phyloP scores from a whole-genome alignment of 2,113 vertebrate genomes.

The Perca schrenkii region DNA sequence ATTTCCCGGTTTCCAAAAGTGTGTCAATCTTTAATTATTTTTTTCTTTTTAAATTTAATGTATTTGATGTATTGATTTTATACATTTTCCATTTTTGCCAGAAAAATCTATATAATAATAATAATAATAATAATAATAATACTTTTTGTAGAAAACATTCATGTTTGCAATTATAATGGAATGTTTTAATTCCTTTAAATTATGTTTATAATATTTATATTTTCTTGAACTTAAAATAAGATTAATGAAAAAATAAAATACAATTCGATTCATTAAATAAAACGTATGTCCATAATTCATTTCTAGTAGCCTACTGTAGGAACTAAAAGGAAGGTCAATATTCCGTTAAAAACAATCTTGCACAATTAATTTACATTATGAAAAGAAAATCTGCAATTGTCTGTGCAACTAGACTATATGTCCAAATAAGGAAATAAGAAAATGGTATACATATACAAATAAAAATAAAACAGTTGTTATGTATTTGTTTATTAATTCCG shows the following conservation, averaged over 20 bases:
- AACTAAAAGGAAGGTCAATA: neutral
- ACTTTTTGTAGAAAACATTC: neutral
- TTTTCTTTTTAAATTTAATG: neutral
- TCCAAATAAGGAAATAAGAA: neutral
- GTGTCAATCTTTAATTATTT: neutral
- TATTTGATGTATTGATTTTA: neutral
- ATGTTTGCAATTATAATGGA: neutral
- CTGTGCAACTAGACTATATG: neutral
- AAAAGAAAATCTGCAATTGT: neutral
- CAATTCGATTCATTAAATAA: neutral
- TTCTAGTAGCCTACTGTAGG: neutral
- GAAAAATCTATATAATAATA: neutral
- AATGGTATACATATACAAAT: neutral
- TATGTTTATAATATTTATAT: neutral
- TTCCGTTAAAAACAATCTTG: neutral
- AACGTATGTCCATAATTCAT: neutral
- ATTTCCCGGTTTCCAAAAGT: neutral
- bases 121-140: too few relatives aligned
- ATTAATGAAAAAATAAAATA: neutral
- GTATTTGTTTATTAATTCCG: neutral
- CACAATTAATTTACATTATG: neutral
- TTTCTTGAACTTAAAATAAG: too few relatives aligned
- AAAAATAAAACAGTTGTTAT: too few relatives aligned
- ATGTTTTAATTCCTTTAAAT: neutral
- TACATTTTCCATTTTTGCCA: neutral